A percentile compares a stretch with the other conserved stretches of the same genome.
Evolutionary conservation across 1,140 invertebrate species (phyloP).

Genomic region (Papilio polyxenes): DNA sequence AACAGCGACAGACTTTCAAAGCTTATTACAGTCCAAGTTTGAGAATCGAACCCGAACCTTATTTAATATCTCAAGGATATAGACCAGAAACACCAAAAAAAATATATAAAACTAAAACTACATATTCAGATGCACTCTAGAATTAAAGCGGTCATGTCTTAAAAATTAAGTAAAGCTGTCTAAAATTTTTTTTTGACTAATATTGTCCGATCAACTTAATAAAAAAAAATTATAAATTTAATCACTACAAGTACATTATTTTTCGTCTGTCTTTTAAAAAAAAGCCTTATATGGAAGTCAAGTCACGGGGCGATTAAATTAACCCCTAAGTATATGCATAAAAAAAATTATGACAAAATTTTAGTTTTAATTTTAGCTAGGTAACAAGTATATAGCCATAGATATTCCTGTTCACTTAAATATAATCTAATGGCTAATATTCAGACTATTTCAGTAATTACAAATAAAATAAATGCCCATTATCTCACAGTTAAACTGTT

Average conservation of each 20-base stretch:
- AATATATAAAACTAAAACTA: conserved; percentile 40
- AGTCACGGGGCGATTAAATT: no score
- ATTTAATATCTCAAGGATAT: conserved; percentile 1
- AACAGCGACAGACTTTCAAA: not conserved
- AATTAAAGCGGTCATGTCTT: conserved; percentile 47
- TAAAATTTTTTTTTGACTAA: conserved; percentile 42
- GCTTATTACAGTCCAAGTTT: not conserved
- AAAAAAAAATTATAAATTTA: not conserved
- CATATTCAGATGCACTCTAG: conserved; percentile 38
- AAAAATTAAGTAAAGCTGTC: conserved; percentile 74
- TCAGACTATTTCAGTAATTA: not conserved
- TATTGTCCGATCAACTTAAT: conserved; percentile 11
- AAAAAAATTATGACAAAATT: no score
- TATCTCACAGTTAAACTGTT: no score
- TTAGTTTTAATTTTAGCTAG: no score
- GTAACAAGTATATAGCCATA: no score
- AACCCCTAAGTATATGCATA: no score
- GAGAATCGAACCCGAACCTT: conserved; percentile 39
- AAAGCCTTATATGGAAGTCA: not conserved
- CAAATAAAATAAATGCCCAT: no score
- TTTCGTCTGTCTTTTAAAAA: conserved; percentile 23
- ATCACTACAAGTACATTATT: conserved; percentile 25
- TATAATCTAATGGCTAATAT: not conserved
- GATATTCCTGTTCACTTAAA: not conserved
- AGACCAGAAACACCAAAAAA: conserved; percentile 22